These are phyloP conservation scores for Ophion costatus DNA, from an alignment of 2,888 invertebrate genomes.

Conservation along the genomic window DNA sequence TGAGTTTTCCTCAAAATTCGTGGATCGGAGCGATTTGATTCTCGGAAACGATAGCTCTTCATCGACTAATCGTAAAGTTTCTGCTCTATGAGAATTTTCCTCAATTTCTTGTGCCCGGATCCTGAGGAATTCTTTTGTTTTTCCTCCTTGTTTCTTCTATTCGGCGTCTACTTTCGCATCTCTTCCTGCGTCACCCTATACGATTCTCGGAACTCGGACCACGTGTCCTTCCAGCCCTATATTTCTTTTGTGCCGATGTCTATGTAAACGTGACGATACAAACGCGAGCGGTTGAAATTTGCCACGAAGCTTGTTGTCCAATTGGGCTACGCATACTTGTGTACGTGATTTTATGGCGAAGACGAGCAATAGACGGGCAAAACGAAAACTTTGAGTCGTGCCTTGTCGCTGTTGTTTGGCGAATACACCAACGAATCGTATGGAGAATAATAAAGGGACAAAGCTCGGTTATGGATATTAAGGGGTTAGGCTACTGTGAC, in stretches of 20 bases:
- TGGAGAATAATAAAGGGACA: not conserved
- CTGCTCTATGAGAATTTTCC: not conserved
- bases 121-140: conserved; percentile 69
- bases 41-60: conserved; percentile 19
- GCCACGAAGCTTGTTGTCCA: conserved; percentile 15
- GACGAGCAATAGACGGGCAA: not conserved
- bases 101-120: conserved; percentile 51
- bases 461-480: not conserved
- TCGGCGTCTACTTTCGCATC: conserved; percentile 8
- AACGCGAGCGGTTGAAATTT: conserved; percentile 17
- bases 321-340: not conserved
- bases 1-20: conserved; percentile 15
- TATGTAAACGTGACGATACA: conserved; percentile 2
- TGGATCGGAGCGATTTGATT: conserved; percentile 1
- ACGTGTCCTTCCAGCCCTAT: conserved; percentile 72
- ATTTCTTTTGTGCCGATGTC: conserved; percentile 63
- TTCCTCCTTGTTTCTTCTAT: not conserved
- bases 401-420: not conserved
- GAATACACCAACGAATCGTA: not conserved
- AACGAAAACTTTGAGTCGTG: not conserved
- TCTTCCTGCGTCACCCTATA: conserved; percentile 31
- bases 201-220: conserved; percentile 71
- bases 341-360: conserved; percentile 17
- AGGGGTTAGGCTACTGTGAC: too few species aligned
- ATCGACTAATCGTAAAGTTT: conserved; percentile 35